phyloP scores from a whole-genome alignment of 2,113 vertebrate genomes.

The Egretta garzetta region DNA sequence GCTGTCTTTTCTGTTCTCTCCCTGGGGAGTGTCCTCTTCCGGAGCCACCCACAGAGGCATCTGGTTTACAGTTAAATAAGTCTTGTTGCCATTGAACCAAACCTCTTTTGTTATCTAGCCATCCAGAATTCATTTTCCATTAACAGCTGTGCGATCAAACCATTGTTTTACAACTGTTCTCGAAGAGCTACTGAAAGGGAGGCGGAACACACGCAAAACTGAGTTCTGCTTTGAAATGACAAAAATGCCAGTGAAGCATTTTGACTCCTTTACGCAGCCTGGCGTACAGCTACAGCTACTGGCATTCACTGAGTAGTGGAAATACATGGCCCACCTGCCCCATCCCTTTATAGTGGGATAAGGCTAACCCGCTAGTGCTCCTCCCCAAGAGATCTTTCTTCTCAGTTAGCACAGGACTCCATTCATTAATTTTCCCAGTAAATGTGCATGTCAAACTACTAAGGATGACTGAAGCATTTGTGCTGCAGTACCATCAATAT shows the following conservation, averaged over 20 bases:
- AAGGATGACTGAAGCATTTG: constrained; percentile 28
- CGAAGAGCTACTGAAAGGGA: neutral
- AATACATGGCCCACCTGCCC: neutral
- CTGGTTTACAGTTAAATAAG: neutral
- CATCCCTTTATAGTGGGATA: neutral
- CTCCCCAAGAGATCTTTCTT: neutral
- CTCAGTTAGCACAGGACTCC: neutral
- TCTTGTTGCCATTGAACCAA: neutral
- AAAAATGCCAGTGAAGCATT: neutral
- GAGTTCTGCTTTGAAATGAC: neutral
- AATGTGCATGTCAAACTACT: constrained; percentile 1
- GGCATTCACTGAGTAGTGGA: neutral
- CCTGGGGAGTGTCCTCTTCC: neutral
- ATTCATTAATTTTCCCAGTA: constrained; percentile 45
- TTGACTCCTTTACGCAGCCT: neutral
- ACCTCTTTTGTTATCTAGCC: neutral
- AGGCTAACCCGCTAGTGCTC: neutral
- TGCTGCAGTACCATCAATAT: constrained; percentile 55
- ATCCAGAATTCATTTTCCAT: neutral
- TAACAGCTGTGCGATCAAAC: neutral
- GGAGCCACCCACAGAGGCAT: neutral
- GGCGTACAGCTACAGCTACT: neutral
- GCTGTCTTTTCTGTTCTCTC: too few relatives aligned
- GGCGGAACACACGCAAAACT: rapidly evolving
- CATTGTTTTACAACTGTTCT: neutral